These are phyloP conservation scores for Proteles cristata DNA, from an alignment of 2,113 vertebrate species.

Conservation along the genomic window DNA sequence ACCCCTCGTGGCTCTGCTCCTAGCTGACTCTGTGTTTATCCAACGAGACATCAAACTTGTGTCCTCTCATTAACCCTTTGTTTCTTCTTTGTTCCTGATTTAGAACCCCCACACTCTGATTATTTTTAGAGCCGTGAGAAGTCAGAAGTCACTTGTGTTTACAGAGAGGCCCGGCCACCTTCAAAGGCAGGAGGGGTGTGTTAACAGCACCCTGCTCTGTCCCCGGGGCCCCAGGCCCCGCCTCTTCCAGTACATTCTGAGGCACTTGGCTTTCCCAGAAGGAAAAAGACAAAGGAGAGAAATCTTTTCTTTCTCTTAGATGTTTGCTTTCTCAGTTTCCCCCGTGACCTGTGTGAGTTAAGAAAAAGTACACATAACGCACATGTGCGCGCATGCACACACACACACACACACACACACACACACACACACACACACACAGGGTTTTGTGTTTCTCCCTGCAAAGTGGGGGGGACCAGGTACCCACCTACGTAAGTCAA, in stretches of 20 bases:
- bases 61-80: conserved; percentile 79
- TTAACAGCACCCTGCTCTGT: conserved; percentile 36
- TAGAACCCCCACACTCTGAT: conserved; percentile 67
- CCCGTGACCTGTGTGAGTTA: background rate
- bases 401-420: background rate
- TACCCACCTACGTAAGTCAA: background rate
- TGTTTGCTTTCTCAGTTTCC: conserved; percentile 65
- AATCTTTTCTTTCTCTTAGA: conserved; percentile 62
- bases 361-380: background rate
- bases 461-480: background rate
- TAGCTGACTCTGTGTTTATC: conserved; percentile 53
- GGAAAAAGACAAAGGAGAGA: conserved; percentile 54
- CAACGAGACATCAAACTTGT: conserved; percentile 64
- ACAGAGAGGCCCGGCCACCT: conserved; percentile 47
- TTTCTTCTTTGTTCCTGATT: conserved; percentile 72
- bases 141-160: conserved; percentile 74
- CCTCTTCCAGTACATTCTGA: conserved; percentile 47
- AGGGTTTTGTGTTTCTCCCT: background rate
- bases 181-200: conserved; percentile 59
- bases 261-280: background rate
- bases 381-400: accelerated
- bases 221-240: background rate
- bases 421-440: background rate
- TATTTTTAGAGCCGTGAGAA: conserved; percentile 75
- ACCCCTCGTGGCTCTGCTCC: background rate